phyloP scores from a whole-genome alignment of 2,888 invertebrate species.

The Belgica antarctica region DNA sequence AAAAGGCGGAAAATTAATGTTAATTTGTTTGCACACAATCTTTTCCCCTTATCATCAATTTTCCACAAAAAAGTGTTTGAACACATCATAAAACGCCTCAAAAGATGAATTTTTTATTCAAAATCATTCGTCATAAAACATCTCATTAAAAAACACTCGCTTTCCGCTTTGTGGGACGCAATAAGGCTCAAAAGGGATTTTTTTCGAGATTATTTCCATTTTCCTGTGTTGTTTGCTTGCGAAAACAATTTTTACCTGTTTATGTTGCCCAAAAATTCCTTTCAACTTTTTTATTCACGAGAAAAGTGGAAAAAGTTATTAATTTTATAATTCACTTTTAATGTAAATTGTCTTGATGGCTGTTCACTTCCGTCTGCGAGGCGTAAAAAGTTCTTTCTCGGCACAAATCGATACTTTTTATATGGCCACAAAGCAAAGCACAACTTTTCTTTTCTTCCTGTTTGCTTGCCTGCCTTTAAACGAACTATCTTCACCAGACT shows the following conservation, averaged over 20 bases:
- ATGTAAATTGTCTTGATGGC: background rate
- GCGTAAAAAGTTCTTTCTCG: background rate
- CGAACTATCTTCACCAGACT: background rate
- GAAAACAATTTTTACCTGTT: conserved; percentile 9
- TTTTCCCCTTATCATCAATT: background rate
- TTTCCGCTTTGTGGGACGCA: background rate
- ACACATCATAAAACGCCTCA: conserved; percentile 3
- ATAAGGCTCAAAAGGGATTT: background rate
- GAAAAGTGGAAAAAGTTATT: background rate
- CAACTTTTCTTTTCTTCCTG: conserved; percentile 2
- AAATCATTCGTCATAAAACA: conserved; percentile 7
- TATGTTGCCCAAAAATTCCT: background rate
- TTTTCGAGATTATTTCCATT: background rate
- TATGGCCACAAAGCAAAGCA: too few relatives aligned
- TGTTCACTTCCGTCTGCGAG: background rate
- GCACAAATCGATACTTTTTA: background rate
- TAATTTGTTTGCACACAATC: too few relatives aligned
- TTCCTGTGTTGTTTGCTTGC: background rate
- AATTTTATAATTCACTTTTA: background rate
- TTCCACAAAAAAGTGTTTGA: background rate
- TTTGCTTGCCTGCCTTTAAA: too few relatives aligned
- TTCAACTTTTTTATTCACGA: background rate
- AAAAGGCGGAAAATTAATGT: too few relatives aligned
- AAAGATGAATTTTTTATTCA: background rate
- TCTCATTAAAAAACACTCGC: background rate